phyloP scores from a whole-genome alignment of 2,797 vertebrate species.

The Ceryle rudis region DNA sequence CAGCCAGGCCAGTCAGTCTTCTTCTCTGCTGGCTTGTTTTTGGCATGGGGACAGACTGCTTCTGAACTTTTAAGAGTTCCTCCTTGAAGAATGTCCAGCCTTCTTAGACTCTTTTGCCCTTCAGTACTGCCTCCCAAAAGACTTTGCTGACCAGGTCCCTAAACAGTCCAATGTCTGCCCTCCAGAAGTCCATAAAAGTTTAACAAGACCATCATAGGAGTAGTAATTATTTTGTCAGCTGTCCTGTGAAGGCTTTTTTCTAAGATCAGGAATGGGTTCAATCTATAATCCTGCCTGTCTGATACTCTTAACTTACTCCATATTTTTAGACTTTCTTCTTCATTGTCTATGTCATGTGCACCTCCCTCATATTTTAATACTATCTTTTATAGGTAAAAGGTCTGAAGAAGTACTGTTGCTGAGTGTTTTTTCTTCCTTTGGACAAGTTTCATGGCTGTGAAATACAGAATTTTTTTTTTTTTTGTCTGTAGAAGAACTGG shows the following conservation, averaged over 20 bases:
- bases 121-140: neutral
- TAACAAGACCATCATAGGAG: neutral
- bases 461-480: neutral
- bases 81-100: neutral
- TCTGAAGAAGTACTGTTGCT: neutral
- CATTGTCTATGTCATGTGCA: neutral
- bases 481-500: neutral
- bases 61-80: rapidly evolving
- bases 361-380: neutral
- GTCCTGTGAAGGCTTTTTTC: neutral
- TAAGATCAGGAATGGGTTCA: neutral
- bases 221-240: neutral
- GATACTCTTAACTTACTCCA: neutral
- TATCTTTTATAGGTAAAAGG: neutral
- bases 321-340: neutral
- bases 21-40: rapidly evolving
- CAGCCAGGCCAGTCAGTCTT: neutral
- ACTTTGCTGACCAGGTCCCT: neutral
- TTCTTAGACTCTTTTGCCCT: neutral
- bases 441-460: neutral
- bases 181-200: neutral
- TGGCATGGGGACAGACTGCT: rapidly evolving
- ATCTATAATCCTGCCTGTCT: neutral
- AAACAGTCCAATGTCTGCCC: neutral
- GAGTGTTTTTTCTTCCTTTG: neutral